phyloP scores from a whole-genome alignment of 1,140 invertebrate genomes.

The Heliothis virescens region DNA sequence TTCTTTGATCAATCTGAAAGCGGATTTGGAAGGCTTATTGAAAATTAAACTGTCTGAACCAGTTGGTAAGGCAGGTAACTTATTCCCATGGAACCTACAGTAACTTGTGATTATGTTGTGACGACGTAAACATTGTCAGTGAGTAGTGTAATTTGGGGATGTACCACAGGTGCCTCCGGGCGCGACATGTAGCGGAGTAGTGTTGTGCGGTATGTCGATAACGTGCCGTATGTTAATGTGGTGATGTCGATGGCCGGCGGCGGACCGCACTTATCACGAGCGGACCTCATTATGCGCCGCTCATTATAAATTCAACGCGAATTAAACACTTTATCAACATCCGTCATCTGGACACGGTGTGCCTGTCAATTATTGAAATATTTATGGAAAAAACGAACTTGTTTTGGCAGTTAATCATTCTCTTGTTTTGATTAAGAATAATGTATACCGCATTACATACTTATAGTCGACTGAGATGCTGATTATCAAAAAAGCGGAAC shows the following conservation, averaged over 20 bases:
- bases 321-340: slow-evolving; percentile 23
- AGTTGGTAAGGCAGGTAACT: too few species aligned
- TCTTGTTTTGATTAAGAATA: not conserved
- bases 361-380: slow-evolving; percentile 28
- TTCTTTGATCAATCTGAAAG: not conserved
- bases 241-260: not conserved
- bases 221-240: slow-evolving; percentile 4
- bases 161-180: not conserved
- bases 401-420: not conserved
- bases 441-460: not conserved
- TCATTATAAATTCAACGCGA: slow-evolving; percentile 30
- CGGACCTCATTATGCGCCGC: slow-evolving; percentile 19
- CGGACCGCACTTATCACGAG: slow-evolving; percentile 20
- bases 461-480: too few species aligned
- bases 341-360: slow-evolving; percentile 27
- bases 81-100: not conserved
- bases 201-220: slow-evolving; percentile 2
- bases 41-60: too few species aligned
- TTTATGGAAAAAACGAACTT: slow-evolving; percentile 12
- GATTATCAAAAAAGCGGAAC: not conserved
- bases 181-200: not conserved
- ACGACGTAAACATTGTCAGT: not conserved
- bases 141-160: not conserved
- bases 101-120: not conserved
- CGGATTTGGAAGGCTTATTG: too few species aligned